Base-by-base conservation (phyloP, 1,140 invertebrate species). In the Chironomus striatipennis region DNA sequence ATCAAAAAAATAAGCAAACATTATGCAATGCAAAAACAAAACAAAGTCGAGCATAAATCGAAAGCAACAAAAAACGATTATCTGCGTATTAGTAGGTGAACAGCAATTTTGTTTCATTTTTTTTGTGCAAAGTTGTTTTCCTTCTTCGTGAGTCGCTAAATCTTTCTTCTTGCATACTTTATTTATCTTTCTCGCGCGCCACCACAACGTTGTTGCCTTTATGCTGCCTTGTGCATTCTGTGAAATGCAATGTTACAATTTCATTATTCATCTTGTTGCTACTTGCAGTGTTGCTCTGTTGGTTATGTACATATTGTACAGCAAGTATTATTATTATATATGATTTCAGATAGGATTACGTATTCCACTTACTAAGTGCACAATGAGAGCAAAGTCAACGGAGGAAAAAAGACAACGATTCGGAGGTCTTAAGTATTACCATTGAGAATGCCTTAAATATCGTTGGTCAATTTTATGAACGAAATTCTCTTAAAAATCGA, bases 61-160 rank as follows among this genome's bases (percentile, higher is more conserved):
- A 70, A 21, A 9, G n/a, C n/a, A 70, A 17, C 17, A 70, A 18
- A 70, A 70, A 70, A 12, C 65, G 65, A 70, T 70, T 70, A 70
- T 70, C 65, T 70, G 65, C 65, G 65, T 70, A 21, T 70, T 70
- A 70, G 65, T 70, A 70, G 65, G 65, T 70, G 65, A 70, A 70
- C 65, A 70, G 18, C 20, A 57, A 10, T 21, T 70, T 70, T 67
- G n/a, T 10, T 67, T 20, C 64, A 17, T n/a, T 18, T 70, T 20
- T 70, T 70, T 20, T 70, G 7, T 57, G n/a, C 7, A 57, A 12
- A n/a, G 9, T 8, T n/a, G 47, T 18, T 70, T 18, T 2, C 17
- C 65, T 70, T 70, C 20, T 9, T 70, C 65, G 17, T 70, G 65
- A 20, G n/a, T 21, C 65, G 7, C 24, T 20, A 70, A 10, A 20